A percentile compares a stretch with the other conserved stretches of the same genome.
Conservation (phyloP, 1,140 invertebrate genomes). For the Diorhabda carinulata region DNA sequence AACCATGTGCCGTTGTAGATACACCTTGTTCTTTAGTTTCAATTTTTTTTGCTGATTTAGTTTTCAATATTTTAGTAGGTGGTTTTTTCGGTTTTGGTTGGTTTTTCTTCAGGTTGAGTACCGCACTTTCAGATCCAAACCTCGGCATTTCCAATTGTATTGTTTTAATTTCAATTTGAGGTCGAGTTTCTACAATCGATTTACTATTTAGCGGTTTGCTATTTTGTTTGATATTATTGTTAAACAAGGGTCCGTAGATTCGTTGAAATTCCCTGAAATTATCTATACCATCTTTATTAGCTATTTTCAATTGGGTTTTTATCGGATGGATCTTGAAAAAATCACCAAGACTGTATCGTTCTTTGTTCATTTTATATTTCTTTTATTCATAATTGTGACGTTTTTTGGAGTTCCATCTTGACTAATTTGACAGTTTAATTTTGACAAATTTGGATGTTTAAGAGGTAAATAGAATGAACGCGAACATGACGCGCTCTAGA, state of each 20-base stretch:
- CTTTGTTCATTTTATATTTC: constrained; percentile 3
- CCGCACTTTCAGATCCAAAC: constrained; percentile 10
- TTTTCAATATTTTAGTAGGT: neutral
- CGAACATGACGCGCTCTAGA: too few relatives aligned
- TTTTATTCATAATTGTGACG: neutral
- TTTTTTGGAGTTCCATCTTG: neutral
- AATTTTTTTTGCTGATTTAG: neutral
- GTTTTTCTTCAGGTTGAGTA: constrained; percentile 4
- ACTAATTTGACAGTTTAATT: constrained; percentile 15
- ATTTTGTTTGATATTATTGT: neutral
- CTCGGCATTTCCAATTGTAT: constrained; percentile 12
- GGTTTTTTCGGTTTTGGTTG: neutral
- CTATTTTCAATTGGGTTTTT: neutral
- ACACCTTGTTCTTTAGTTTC: neutral
- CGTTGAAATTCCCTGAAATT: constrained; percentile 16
- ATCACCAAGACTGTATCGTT: neutral
- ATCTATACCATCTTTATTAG: neutral
- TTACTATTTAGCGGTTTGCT: neutral
- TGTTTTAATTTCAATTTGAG: constrained; percentile 9
- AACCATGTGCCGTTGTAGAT: neutral
- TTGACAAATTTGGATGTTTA: neutral
- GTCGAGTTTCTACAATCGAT: neutral
- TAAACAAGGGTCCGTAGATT: constrained; percentile 6
- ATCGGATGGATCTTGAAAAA: constrained; percentile 7
- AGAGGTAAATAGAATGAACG: too few relatives aligned